Percentiles rank a stretch among this genome's conserved stretches.
Conservation (phyloP, 2,888 invertebrate species). For the Rambutsinella grinnellia region DNA sequence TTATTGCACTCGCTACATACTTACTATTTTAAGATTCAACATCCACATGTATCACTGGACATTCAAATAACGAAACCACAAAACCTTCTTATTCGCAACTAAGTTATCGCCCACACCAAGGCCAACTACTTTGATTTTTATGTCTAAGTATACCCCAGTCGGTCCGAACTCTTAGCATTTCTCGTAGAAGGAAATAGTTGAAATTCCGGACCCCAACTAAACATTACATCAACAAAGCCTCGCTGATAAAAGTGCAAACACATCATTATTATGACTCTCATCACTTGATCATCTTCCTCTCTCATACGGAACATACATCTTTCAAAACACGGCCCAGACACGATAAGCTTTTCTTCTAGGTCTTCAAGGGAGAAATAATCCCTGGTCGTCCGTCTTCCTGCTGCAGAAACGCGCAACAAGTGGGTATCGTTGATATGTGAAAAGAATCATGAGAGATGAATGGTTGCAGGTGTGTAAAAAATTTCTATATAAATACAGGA, state of each 20-base stretch:
- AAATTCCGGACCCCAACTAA: conserved; percentile 48
- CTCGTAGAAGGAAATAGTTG: conserved; percentile 24
- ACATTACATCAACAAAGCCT: conserved; percentile 30
- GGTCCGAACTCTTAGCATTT: not conserved
- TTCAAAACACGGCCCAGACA: not conserved
- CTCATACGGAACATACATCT: not conserved
- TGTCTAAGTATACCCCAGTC: not conserved
- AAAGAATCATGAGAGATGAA: not conserved
- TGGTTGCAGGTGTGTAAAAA: not conserved
- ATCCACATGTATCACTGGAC: too few species aligned
- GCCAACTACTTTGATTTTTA: too few species aligned
- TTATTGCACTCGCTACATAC: too few species aligned
- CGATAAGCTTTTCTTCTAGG: not conserved
- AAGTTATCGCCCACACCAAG: too few species aligned
- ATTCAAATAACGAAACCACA: too few species aligned
- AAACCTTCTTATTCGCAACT: too few species aligned
- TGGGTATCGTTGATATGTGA: not conserved
- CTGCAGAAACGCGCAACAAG: not conserved
- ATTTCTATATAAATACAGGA: not conserved
- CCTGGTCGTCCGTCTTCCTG: not conserved
- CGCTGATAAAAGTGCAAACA: conserved; percentile 39
- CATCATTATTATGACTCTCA: not conserved
- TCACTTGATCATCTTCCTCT: conserved; percentile 18
- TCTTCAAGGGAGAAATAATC: not conserved
- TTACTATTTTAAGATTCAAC: too few species aligned